These are phyloP conservation scores for Archocentrus centrarchus DNA, from an alignment of 2,113 vertebrate genomes.

Conservation along the genomic window DNA sequence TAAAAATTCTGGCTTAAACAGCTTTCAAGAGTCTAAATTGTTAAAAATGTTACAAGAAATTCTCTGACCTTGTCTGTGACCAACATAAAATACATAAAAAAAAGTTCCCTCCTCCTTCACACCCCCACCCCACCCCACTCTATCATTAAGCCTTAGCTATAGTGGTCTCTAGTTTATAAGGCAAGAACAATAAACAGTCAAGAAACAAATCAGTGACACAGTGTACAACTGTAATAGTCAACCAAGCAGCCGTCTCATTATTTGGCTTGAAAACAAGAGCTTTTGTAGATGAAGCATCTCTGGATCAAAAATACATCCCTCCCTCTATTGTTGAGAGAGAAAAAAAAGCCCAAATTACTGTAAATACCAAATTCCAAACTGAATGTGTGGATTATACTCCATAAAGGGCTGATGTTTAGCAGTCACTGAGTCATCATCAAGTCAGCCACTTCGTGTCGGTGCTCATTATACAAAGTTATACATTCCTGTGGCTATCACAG, in stretches of 20 bases:
- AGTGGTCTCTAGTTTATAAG: not conserved
- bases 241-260: not conserved
- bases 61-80: not conserved
- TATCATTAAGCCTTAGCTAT: not conserved
- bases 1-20: not conserved
- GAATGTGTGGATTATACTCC: not conserved
- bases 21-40: not conserved
- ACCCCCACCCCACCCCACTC: not conserved
- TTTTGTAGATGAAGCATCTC: not conserved
- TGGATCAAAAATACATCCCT: not conserved
- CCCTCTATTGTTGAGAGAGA: not conserved
- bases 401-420: not conserved
- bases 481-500: not conserved
- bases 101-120: not conserved
- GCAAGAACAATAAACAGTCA: not conserved
- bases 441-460: not conserved
- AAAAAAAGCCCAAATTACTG: not conserved
- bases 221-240: not conserved
- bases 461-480: not conserved
- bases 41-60: not conserved
- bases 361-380: not conserved
- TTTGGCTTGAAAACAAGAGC: not conserved
- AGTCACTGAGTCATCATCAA: not conserved
- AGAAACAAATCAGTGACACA: slow-evolving; percentile 1
- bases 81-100: slow-evolving; percentile 8